These are phyloP conservation scores for Dinomys branickii DNA, from an alignment of 2,113 vertebrate genomes.

Conservation along the genomic window DNA sequence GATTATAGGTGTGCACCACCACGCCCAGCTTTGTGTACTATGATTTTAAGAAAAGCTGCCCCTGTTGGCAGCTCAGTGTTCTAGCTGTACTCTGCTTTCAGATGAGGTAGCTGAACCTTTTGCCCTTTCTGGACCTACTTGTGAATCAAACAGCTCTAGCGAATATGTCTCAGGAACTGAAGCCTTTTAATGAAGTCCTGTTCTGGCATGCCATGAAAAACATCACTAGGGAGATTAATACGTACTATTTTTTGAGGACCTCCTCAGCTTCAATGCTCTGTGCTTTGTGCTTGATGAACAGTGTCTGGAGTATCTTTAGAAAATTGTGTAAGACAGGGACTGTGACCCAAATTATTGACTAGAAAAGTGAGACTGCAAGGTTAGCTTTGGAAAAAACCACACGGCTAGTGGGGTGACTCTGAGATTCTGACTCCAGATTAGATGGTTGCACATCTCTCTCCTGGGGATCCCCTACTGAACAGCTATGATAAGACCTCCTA, in stretches of 20 bases:
- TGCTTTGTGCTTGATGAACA: no score
- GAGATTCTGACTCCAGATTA: background rate
- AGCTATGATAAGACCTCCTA: background rate
- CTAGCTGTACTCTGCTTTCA: background rate
- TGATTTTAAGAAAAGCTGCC: no score
- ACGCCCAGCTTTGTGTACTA: background rate
- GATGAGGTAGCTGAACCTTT: background rate
- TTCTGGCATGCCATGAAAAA: background rate
- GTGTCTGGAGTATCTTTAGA: background rate
- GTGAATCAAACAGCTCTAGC: background rate
- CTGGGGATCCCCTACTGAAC: rapidly evolving
- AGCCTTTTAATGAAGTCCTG: background rate
- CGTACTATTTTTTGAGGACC: rapidly evolving
- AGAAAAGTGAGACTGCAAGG: background rate
- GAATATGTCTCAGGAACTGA: background rate
- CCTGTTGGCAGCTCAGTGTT: background rate
- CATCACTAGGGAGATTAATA: background rate
- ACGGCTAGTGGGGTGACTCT: background rate
- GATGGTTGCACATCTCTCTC: no score
- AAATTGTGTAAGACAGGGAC: background rate
- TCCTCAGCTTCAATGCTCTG: background rate
- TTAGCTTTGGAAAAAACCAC: background rate
- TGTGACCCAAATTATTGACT: rapidly evolving
- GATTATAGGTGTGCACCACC: background rate
- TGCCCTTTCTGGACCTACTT: background rate